Base-by-base conservation (phyloP, 1,140 invertebrate species). In the Drosophila repleta region DNA sequence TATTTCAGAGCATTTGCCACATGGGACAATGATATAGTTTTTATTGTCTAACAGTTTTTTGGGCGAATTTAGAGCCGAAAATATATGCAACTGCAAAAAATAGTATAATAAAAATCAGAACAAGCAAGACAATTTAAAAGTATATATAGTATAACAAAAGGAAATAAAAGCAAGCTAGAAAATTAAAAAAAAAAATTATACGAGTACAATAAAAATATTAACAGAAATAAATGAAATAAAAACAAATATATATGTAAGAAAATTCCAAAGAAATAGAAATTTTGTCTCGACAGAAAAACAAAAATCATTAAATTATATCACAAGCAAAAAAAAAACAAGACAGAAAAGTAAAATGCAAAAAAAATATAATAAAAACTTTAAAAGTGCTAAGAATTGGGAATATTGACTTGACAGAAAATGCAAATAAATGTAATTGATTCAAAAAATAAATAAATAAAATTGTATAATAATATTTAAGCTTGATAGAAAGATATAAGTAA, bases 1-100 rank as follows among this genome's bases (percentile, higher is more conserved):
- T 24, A 21, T 57, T 49, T 71, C 37, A 24, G 26, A 51, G 21
- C 32, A 35, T 35, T 20, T 48, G 11, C 17, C 21, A 57, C 61
- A 70, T 70, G 61, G 43, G 61, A 56, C 52, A 56, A 32, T 55
- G 21, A 18, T 49, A 8, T 26, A 37, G 5, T 17, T 62, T 49
- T 63, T 45, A 63, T 46, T 64, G 53, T 63, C 52, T 56, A 35
- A 70, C 49, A 43, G 49, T 29, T 53, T 52, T 65, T 70, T 63
- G 32, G 32, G 13, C 10, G 11, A 37, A 37, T 53, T 55, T 39
- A 15, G 24, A 15, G 13, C 11, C n/a, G 15, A 24, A 55, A 63
- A 56, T 51, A 39, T 18, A 51, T 63, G 17, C 20, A 37, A 17
- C 37, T 41, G 32, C 11, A 15, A 56, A 11, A 17, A 21, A 41